Evolutionary conservation across 1,140 invertebrate species (phyloP).

Genomic region (Eueides isabella): DNA sequence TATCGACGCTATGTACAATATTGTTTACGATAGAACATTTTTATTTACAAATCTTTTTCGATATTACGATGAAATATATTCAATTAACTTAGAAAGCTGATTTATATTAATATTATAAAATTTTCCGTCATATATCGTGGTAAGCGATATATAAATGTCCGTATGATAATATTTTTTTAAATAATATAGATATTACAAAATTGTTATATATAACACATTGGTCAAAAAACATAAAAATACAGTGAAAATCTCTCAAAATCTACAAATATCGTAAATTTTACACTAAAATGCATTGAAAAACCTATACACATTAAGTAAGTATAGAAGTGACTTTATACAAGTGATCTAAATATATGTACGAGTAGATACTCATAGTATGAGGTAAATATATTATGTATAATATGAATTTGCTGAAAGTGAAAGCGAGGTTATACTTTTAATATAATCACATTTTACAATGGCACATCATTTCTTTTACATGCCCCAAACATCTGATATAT

Average conservation of each 20-base stretch:
- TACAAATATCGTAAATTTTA: slow-evolving; percentile 15
- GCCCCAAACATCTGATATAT: no score
- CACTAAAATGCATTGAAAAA: slow-evolving; percentile 19
- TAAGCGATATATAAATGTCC: background rate
- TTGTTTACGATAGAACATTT: slow-evolving; percentile 36
- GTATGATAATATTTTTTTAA: background rate
- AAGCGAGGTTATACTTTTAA: background rate
- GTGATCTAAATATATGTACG: slow-evolving; percentile 35
- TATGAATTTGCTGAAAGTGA: background rate
- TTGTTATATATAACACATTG: background rate
- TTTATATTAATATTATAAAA: no score
- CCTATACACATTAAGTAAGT: slow-evolving; percentile 35
- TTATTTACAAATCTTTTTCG: slow-evolving; percentile 41
- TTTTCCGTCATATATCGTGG: no score
- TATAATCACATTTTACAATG: no score
- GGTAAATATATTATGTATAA: slow-evolving; percentile 1
- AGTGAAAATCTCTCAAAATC: background rate
- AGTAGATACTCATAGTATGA: slow-evolving; percentile 10
- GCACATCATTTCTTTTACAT: no score
- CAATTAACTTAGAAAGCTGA: background rate
- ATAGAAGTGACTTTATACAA: slow-evolving; percentile 37
- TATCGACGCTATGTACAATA: slow-evolving; percentile 63
- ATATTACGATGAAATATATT: background rate
- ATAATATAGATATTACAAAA: background rate
- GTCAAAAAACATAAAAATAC: background rate